Evolutionary conservation across 2,888 invertebrate species (phyloP), one percentile per base, ranked within the genome.

Genomic region (Diplazon laetatorius): DNA sequence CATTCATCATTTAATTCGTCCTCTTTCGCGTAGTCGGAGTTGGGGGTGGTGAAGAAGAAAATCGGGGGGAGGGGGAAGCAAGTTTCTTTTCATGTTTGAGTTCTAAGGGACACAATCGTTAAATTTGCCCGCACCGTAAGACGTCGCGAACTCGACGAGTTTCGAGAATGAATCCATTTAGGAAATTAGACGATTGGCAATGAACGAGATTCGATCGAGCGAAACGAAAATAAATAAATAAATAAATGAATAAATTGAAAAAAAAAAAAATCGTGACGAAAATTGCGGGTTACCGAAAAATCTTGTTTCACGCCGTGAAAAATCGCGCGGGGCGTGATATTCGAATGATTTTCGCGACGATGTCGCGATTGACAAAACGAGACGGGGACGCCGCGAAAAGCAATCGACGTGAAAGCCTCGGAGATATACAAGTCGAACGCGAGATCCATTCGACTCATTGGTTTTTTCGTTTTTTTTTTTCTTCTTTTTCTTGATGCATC

Each of bases 391-490:
- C 80, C 82, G 78, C 84, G 30, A 83, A 84, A 85, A 86, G 82
- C 83, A 82, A 87, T 87, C 87, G 84, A 82, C 84, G 87, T 87
- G 84, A 87, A 87, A 87, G 87, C 86, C 73, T 81, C 62, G 52
- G 75, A 78, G 75, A 78, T 75, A 55, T 30, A 30, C n/a, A 37
- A 44, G 69, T 39, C 35, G 62, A 69, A n/a, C n/a, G 72, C 63
- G 63, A 39, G 60, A 62, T 59, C 48, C 55, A 30, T 68, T 39
- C 39, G 10, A 62, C 50, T 48, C 55, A 30, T 68, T 37, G 30
- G 8, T 39, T 37, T n/a, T 22, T 22, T 46, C 14, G 14, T 50
- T 59, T 35, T 20, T 59, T 14, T 18, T 52, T 65, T 69, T 50
- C 39, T 52, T 16, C 63, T 42, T 42, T 42, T 10, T 52, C 71